These are phyloP conservation scores for Propithecus deckenii DNA, from an alignment of 2,797 vertebrate species.

Conservation along the genomic window DNA sequence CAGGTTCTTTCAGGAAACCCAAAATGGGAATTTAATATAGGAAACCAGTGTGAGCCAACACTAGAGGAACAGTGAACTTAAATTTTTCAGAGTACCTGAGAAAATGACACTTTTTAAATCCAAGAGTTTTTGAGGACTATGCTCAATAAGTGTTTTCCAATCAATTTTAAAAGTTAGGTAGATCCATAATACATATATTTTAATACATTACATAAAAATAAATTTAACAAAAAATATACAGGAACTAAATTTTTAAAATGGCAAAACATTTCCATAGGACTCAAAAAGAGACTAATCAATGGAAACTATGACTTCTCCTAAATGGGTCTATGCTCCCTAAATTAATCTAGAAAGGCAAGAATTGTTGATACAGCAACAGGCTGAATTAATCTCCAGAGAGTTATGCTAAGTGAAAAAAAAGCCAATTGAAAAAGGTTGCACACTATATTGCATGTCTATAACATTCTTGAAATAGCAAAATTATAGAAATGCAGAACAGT, in stretches of 20 bases:
- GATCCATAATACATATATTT: neutral
- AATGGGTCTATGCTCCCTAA: neutral
- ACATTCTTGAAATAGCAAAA: neutral
- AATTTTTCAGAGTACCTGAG: neutral
- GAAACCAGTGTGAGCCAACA: neutral
- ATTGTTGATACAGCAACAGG: neutral
- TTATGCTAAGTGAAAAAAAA: neutral
- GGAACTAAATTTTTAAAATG: neutral
- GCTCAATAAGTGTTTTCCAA: neutral
- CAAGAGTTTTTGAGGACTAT: neutral
- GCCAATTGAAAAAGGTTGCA: neutral
- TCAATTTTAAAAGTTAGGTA: neutral
- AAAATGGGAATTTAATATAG: neutral
- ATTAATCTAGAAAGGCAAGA: neutral
- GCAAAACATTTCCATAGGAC: neutral
- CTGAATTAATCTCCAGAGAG: neutral
- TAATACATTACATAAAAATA: neutral
- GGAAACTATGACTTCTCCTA: neutral
- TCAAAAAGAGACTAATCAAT: neutral
- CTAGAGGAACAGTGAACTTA: neutral
- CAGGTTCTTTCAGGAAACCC: neutral
- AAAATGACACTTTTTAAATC: neutral
- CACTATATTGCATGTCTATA: neutral
- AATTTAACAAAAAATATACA: neutral
- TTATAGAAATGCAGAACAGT: neutral